phyloP scores from a whole-genome alignment of 2,113 vertebrate species.

The Pseudorhombus dupliciocellatus region DNA sequence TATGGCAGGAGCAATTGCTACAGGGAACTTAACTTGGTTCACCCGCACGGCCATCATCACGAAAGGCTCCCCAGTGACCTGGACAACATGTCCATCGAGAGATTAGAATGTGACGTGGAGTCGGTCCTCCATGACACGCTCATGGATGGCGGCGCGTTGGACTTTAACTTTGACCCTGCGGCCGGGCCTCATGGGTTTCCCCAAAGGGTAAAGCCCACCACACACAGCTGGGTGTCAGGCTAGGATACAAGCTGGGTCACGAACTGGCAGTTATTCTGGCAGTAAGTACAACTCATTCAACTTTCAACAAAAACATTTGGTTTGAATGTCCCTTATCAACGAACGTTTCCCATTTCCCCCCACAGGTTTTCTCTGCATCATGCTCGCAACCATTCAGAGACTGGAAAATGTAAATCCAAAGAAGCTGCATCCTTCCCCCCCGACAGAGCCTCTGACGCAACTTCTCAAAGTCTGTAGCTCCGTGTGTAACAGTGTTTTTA shows the following conservation, averaged over 20 bases:
- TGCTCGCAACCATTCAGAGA: constrained; percentile 9
- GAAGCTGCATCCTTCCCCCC: constrained; percentile 1
- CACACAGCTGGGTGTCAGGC: constrained; percentile 96
- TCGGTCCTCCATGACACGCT: constrained; percentile 96
- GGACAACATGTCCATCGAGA: constrained; percentile 96
- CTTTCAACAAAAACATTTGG: neutral
- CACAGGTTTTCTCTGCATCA: constrained; percentile 28
- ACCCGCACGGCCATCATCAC: constrained; percentile 81
- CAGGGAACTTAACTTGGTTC: constrained; percentile 79
- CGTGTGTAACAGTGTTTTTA: neutral
- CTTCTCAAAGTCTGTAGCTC: neutral
- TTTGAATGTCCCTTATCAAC: neutral
- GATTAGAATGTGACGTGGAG: constrained; percentile 96
- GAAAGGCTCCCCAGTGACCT: constrained; percentile 97
- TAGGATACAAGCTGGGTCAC: constrained; percentile 61
- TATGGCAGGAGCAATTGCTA: constrained; percentile 86
- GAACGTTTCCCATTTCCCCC: constrained; percentile 17
- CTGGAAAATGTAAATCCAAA: constrained; percentile 20
- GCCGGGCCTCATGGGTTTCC: constrained; percentile 90
- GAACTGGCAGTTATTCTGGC: neutral
- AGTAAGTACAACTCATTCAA: neutral
- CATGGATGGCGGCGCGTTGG: constrained; percentile 94
- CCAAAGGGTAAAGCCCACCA: constrained; percentile 91
- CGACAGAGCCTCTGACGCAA: neutral
- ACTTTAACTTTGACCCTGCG: constrained; percentile 97